phyloP scores from a whole-genome alignment of 1,140 invertebrate genomes.

The Coboldia fuscipes region DNA sequence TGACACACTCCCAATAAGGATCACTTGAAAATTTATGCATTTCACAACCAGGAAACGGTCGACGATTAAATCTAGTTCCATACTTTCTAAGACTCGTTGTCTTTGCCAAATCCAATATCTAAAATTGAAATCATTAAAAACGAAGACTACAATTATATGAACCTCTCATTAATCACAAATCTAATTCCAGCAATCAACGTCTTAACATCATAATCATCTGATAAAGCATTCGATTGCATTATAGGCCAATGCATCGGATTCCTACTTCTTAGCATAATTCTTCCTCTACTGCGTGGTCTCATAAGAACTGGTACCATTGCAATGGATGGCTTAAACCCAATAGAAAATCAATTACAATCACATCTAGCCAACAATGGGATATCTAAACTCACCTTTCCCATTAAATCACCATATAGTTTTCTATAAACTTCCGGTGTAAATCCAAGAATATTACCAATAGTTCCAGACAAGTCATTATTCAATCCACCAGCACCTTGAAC shows the following conservation, averaged over 20 bases:
- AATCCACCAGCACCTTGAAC: slow-evolving; percentile 48
- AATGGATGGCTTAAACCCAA: slow-evolving; percentile 23
- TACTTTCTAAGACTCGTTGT: slow-evolving; percentile 35
- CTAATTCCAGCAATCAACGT: slow-evolving; percentile 50
- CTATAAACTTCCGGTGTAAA: slow-evolving; percentile 36
- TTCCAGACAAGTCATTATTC: slow-evolving; percentile 46
- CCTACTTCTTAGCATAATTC: slow-evolving; percentile 34
- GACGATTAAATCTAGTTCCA: slow-evolving; percentile 34
- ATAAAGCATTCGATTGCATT: slow-evolving; percentile 59
- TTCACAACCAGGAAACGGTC: slow-evolving; percentile 43
- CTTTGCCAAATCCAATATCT: slow-evolving; percentile 34
- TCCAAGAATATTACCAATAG: slow-evolving; percentile 34
- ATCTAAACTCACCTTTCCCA: slow-evolving; percentile 15
- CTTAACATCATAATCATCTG: slow-evolving; percentile 36
- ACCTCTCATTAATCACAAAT: slow-evolving; percentile 24
- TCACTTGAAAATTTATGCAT: slow-evolving; percentile 32
- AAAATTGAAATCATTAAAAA: slow-evolving; percentile 6
- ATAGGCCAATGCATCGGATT: slow-evolving; percentile 52
- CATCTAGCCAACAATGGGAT: too few relatives aligned
- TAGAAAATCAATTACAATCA: too few relatives aligned
- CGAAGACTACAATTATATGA: not conserved
- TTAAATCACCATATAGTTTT: slow-evolving; percentile 27
- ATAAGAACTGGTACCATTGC: slow-evolving; percentile 46
- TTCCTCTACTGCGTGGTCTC: slow-evolving; percentile 50
- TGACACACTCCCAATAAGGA: slow-evolving; percentile 51